These are phyloP conservation scores for Poecile montanus DNA, from an alignment of 2,797 vertebrate species.

Conservation along the genomic window DNA sequence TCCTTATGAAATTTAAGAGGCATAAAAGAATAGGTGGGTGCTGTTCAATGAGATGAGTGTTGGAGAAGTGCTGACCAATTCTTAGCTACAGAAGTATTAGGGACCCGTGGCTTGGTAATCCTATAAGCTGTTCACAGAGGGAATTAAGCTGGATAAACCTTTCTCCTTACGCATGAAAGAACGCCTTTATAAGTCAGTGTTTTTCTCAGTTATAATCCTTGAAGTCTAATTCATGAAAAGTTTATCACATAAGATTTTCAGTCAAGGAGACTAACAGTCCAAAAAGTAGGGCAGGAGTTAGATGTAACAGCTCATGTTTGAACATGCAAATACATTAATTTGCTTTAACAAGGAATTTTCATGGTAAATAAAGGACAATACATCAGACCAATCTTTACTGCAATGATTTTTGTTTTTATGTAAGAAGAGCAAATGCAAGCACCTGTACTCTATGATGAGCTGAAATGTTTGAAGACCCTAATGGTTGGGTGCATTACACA, in stretches of 20 bases:
- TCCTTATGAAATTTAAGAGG: not conserved
- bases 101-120: not conserved
- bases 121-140: constrained; percentile 22
- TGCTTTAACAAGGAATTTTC: not conserved
- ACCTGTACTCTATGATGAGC: not conserved
- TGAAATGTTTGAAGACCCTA: not conserved
- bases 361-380: not conserved
- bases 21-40: not conserved
- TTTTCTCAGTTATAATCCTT: constrained; percentile 51
- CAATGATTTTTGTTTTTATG: not conserved
- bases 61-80: not conserved
- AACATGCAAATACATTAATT: not conserved
- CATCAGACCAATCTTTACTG: not conserved
- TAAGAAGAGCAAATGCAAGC: not conserved
- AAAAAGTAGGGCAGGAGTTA: constrained; percentile 45
- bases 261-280: not conserved
- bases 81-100: constrained; percentile 21
- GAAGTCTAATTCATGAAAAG: constrained; percentile 52
- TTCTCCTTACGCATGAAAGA: constrained; percentile 50
- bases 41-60: not conserved
- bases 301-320: not conserved
- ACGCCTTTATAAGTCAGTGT: constrained; percentile 35
- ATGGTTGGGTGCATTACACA: not conserved
- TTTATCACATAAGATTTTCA: constrained; percentile 39
- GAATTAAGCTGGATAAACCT: constrained; percentile 61